phyloP scores from a whole-genome alignment of 2,113 vertebrate species.

The Toxotes chatareus region DNA sequence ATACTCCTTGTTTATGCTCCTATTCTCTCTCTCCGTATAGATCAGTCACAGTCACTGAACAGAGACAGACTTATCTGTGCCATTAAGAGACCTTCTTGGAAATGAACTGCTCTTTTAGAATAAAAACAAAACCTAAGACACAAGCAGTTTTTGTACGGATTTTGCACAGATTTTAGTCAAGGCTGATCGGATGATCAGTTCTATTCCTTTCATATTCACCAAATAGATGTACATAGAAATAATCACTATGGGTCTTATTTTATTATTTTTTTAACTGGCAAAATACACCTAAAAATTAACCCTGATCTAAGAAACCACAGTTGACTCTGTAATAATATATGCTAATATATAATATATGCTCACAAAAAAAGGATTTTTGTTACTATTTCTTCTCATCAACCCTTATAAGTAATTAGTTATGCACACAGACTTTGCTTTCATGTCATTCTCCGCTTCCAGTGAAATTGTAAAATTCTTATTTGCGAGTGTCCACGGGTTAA shows the following conservation, averaged over 20 bases:
- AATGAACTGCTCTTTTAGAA: slow-evolving; percentile 11
- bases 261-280: slow-evolving; percentile 1
- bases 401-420: neutral
- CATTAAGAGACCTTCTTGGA: slow-evolving; percentile 27
- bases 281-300: neutral
- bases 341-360: too few relatives aligned
- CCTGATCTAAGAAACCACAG: neutral
- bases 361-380: slow-evolving; percentile 9
- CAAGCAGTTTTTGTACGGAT: neutral
- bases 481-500: slow-evolving; percentile 46
- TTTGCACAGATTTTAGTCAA: neutral
- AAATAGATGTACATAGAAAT: neutral
- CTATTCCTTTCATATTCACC: neutral
- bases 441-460: slow-evolving; percentile 4
- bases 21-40: slow-evolving; percentile 1
- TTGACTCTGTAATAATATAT: slow-evolving; percentile 23
- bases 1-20: neutral
- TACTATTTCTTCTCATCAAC: neutral
- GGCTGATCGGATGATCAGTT: neutral
- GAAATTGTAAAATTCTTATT: slow-evolving; percentile 29
- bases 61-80: slow-evolving; percentile 1
- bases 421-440: neutral
- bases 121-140: slow-evolving; percentile 13
- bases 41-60: slow-evolving; percentile 33
- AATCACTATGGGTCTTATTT: neutral